Conservation (phyloP, 2,888 invertebrate species). For the Linnaemya vulpina region DNA sequence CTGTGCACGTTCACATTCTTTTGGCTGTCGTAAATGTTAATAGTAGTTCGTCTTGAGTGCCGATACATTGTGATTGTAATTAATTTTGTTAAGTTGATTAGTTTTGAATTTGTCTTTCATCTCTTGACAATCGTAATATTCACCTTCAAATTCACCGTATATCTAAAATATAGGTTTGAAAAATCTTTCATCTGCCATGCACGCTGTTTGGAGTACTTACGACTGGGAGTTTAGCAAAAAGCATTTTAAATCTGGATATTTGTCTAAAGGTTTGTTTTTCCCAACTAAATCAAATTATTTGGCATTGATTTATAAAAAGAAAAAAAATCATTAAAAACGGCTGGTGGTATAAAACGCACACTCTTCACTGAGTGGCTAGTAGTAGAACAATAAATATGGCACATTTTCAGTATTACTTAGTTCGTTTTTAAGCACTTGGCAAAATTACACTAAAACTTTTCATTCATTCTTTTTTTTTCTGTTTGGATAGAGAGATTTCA, state of each 20-base stretch:
- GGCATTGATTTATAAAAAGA: slow-evolving; percentile 59
- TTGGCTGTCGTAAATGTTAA: slow-evolving; percentile 17
- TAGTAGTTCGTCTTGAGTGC: slow-evolving; percentile 13
- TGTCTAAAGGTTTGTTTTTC: slow-evolving; percentile 81
- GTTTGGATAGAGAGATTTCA: background rate
- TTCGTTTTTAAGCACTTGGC: slow-evolving; percentile 56
- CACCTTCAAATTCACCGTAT: slow-evolving; percentile 62
- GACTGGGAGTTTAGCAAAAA: slow-evolving; percentile 75
- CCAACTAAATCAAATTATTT: slow-evolving; percentile 62
- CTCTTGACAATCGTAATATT: slow-evolving; percentile 60
- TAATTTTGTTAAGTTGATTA: slow-evolving; percentile 58
- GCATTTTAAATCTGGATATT: slow-evolving; percentile 86
- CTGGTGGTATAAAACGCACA: slow-evolving; percentile 71
- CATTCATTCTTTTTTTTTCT: slow-evolving; percentile 15
- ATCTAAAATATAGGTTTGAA: slow-evolving; percentile 83
- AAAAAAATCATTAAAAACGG: slow-evolving; percentile 64
- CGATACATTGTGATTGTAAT: slow-evolving; percentile 35
- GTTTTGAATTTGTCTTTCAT: slow-evolving; percentile 63
- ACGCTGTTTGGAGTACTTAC: slow-evolving; percentile 86
- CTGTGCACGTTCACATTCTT: slow-evolving; percentile 28
- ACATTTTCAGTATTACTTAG: slow-evolving; percentile 55
- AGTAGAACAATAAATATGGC: slow-evolving; percentile 59
- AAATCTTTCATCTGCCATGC: slow-evolving; percentile 84
- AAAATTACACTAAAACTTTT: slow-evolving; percentile 47
- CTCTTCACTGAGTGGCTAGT: slow-evolving; percentile 68